Evolutionary conservation across 2,113 vertebrate species (phyloP), one percentile per base, ranked within the genome.

Genomic region (Carassius carassius): DNA sequence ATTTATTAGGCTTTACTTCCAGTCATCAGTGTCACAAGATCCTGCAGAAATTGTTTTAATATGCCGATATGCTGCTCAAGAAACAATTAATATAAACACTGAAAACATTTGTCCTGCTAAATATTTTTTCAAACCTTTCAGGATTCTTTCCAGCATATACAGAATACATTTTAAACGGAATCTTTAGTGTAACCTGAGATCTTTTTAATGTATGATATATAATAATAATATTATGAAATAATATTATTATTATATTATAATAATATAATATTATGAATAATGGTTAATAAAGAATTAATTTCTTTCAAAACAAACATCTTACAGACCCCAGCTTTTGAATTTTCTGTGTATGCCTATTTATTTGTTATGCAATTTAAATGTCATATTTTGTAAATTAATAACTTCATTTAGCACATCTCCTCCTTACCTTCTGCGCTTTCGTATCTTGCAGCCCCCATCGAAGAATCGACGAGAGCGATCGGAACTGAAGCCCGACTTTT

Each of bases 401-500:
- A n/a, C n/a, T 37, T 69, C 8, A 21, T 37, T 41, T 70, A 35
- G 8, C 32, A 70, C 23, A 3, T 75, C 49, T 76, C 16, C 19
- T 54, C 35, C 3, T 37, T 5, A 51, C 19, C 14, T 14, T 85
- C 73, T 78, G 41, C 3, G 13, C 25, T 75, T 49, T 78, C 51
- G 29, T 13, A 12, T 62, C 25, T 77, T 54, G 35, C 35, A 99
- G 98, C 98, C 98, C 65, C 97, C 98, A 19, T 99, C 98, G 82
- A 99, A 99, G 95, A 99, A 99, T 91, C 97, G 98, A 62, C 95
- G 98, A 89, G 98, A 99, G 92, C 95, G 98, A 93, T 98, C 97
- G 83, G 98, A 99, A 89, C 95, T 99, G 88, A 99, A 99, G 94
- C 98, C 98, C 76, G 98, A 99, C 96, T 99, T 97, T 95, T 99